Base-by-base conservation (phyloP, 2,113 vertebrate species). In the Gymnogyps californianus region DNA sequence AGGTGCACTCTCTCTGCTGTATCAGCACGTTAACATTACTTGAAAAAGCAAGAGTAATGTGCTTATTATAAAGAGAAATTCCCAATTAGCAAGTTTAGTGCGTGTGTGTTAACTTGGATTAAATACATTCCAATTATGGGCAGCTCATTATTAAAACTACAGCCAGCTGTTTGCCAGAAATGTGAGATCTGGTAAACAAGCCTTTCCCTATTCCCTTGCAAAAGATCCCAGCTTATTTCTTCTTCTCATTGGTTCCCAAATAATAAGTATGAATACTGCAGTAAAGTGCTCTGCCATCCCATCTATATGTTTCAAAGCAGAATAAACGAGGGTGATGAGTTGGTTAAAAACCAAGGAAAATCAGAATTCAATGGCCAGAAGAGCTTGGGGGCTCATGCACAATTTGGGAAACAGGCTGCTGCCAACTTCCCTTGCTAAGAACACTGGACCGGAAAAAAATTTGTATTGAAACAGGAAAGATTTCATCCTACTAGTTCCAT, bases 1-100 rank as follows among this genome's bases (percentile, higher is more conserved):
- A 95, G 95, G 91, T 96, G 94, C 58, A 7, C 69, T 76, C 82
- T 76, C 61, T 85, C 89, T 93, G 93, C 96, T 96, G 93, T 44
- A 92, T 97, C 96, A 97, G 95, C 94, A 87, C 6, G 59, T 34
- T 94, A 88, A 58, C 89, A 20, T 83, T 83, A 82, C 59, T 94
- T 72, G 94, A 95, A 94, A 95, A 97, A 90, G 93, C 83, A 91
- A 87, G 95, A 97, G 92, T 93, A 95, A 96, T 96, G 88, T 76
- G 75, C 96, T 97, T 96, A 89, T 95, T 95, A 95, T 88, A 94
- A 97, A 97, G 87, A 97, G 92, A 96, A 95, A 92, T 65, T 96
- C 94, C 96, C 95, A 98, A 97, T 97, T 97, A 97, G 96, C 94
- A 88, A 95, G 87, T 96, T 95, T 95, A 95, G 95, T 96, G 84